These are phyloP conservation scores for Apodemus agrarius DNA, from an alignment of 2,797 vertebrate genomes.

Conservation along the genomic window DNA sequence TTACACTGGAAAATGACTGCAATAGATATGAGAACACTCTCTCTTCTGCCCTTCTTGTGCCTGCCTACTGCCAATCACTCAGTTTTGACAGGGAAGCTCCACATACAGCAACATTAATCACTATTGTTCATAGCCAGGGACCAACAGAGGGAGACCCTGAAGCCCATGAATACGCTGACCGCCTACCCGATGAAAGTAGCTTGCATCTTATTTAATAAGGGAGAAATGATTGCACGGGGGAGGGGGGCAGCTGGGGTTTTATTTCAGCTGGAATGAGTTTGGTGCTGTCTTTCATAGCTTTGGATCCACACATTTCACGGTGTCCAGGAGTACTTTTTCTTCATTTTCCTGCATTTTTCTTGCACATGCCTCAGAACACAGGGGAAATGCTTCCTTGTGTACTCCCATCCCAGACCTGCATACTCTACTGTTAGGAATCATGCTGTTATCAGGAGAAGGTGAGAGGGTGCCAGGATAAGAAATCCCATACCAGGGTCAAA, in stretches of 20 bases:
- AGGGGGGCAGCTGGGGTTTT: slow-evolving; percentile 59
- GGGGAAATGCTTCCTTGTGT: not conserved
- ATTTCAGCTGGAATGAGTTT: not conserved
- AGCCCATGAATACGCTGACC: not conserved
- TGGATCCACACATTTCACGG: not conserved
- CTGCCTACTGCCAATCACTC: not conserved
- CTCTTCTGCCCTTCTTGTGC: not conserved
- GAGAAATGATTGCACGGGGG: not conserved
- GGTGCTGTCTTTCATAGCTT: not conserved
- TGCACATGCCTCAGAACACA: rapidly evolving
- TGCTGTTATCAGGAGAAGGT: rapidly evolving
- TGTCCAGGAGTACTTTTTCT: not conserved
- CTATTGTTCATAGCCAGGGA: not conserved
- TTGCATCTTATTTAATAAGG: slow-evolving; percentile 37
- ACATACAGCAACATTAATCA: not conserved
- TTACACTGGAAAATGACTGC: slow-evolving; percentile 16
- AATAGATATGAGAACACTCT: not conserved
- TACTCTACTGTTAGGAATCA: not conserved
- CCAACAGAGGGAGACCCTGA: not conserved
- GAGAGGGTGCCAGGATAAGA: not conserved
- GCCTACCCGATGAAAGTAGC: not conserved
- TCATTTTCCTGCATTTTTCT: not conserved
- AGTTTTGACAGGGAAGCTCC: not conserved
- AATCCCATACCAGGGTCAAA: not conserved
- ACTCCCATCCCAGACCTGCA: not conserved